These are phyloP conservation scores for Gari tellinella DNA, from an alignment of 2,888 invertebrate genomes.

Conservation along the genomic window DNA sequence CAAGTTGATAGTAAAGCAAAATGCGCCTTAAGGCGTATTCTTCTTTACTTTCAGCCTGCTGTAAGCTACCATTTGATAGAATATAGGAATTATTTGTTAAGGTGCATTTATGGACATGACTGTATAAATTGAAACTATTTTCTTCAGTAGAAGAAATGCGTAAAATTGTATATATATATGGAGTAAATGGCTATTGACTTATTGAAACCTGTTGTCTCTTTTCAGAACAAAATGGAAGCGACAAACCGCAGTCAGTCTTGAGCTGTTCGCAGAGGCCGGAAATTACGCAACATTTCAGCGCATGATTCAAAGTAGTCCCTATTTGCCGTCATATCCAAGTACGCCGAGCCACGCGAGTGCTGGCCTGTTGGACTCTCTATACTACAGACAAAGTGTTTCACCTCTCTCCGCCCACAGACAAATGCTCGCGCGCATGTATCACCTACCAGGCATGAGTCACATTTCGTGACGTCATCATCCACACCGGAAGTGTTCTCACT, in stretches of 20 bases:
- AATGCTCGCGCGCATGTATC: conserved; percentile 60
- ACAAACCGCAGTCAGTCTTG: conserved; percentile 98
- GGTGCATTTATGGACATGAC: no score
- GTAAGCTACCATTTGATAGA: no score
- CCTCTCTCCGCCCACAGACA: conserved; percentile 58
- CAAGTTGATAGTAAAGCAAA: no score
- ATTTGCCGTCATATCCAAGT: conserved; percentile 79
- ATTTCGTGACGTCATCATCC: conserved; percentile 24
- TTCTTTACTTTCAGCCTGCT: no score
- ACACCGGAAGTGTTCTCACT: no score
- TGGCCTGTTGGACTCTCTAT: conserved; percentile 49
- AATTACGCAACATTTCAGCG: conserved; percentile 99
- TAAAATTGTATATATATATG: no score
- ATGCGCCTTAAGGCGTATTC: no score
- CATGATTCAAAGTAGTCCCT: conserved; percentile 86
- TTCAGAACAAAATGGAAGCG: conserved; percentile 99
- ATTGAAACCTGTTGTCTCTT: conserved; percentile 43
- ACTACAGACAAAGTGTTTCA: conserved; percentile 53
- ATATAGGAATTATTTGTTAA: no score
- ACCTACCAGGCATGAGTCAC: conserved; percentile 54
- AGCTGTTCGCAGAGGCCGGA: conserved; percentile 98
- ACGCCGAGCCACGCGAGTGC: conserved; percentile 20
- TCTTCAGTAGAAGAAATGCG: no score
- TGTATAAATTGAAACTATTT: no score
- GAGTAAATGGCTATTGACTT: no score